Base-by-base conservation (phyloP, 2,797 vertebrate genomes). In the Apodemus agrarius region DNA sequence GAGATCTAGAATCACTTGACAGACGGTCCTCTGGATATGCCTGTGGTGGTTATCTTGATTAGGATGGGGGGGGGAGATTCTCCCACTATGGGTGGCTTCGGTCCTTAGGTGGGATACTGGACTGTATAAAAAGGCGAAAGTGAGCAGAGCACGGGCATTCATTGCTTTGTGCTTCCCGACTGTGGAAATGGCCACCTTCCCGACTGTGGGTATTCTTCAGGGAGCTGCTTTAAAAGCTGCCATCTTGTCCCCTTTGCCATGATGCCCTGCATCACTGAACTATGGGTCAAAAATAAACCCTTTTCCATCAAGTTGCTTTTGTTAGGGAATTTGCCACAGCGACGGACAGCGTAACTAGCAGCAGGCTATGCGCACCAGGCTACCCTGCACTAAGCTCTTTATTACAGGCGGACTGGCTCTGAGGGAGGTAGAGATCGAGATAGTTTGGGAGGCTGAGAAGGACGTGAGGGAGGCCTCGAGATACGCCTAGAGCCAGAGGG, bases 341-440 rank as follows among this genome's bases (percentile, higher is more conserved):
- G 17, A 24, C 83, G 67, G 83, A 49, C 17, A 65, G 54, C 11
- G 19, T 69, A 49, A 52, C 61, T n/a, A n/a, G 69, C 84, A n/a
- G 46, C 40, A 93, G 59, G 40, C 43, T 65, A 6, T 75, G 67
- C 4, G 40, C 74, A 69, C 57, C 31, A 14, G 37, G 86, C 49
- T 80, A 65, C 46, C n/a, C 24, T 84, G 37, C 34, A 54, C n/a
- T 19, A 63, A 31, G 26, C 34, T 95, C 74, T 95, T 95, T 93
- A 93, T 92, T 96, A 82, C 0, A 52, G 52, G 6, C 59, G 74
- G 57, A 59, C 29, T 63, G 49, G 22, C 14, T 93, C 34, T 92
- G 87, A 90, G 40, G 88, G 46, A 61, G 7, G 31, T 31, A 4
- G n/a, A 2, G 72, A 74, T 17, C 54, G 69, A 89, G n/a, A 54